Conservation (phyloP, 1,140 invertebrate genomes). For the Zaprionus tsacasi region DNA sequence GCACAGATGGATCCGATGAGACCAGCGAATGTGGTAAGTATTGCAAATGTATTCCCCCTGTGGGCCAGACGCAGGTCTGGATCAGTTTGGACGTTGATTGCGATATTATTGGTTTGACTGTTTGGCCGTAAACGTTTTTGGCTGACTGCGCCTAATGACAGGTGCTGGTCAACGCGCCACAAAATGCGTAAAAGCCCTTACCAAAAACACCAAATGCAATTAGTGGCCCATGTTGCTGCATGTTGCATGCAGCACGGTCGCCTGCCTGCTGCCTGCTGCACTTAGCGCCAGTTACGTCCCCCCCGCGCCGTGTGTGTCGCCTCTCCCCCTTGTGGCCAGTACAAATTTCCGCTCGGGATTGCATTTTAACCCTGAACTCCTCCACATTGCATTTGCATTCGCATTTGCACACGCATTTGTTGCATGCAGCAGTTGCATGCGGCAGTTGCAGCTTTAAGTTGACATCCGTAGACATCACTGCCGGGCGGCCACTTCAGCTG, state of each 20-base stretch:
- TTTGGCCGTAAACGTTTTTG: constrained; percentile 57
- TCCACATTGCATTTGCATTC: constrained; percentile 39
- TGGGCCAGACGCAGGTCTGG: neutral
- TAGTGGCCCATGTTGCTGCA: constrained; percentile 54
- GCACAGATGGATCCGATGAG: constrained; percentile 89
- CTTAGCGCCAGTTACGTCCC: constrained; percentile 10
- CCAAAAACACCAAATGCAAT: constrained; percentile 75
- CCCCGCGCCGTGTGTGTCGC: too few relatives aligned
- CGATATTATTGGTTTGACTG: constrained; percentile 76
- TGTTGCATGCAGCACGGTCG: neutral
- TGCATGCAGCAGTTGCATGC: constrained; percentile 19
- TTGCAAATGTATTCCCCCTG: neutral
- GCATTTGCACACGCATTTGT: constrained; percentile 23
- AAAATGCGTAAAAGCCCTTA: constrained; percentile 41
- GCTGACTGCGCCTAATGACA: constrained; percentile 64
- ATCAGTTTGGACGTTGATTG: constrained; percentile 57
- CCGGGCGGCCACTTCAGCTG: constrained; percentile 14
- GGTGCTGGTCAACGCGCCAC: constrained; percentile 49
- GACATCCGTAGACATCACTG: constrained; percentile 28
- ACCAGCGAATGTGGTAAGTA: constrained; percentile 86
- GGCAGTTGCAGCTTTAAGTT: constrained; percentile 20
- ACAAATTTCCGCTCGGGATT: constrained; percentile 24
- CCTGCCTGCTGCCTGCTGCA: constrained; percentile 7
- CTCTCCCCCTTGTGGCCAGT: constrained; percentile 12
- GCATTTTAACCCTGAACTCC: constrained; percentile 43